Evolutionary conservation across 2,113 vertebrate genomes (phyloP), one percentile per base, ranked within the genome.

Genomic region (Chlorodrepanis virens): DNA sequence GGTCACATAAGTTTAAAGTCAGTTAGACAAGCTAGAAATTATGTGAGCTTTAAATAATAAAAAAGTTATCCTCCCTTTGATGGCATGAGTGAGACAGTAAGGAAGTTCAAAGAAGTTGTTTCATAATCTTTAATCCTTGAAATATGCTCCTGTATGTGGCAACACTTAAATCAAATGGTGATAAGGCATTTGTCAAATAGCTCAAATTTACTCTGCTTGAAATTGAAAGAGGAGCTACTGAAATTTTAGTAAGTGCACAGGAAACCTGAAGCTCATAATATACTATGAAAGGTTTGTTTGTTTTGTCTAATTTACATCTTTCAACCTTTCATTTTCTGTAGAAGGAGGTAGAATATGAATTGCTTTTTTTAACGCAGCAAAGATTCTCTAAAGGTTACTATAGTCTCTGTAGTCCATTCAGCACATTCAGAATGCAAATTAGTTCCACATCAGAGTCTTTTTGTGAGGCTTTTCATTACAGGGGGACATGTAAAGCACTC

Each of bases 381-480:
- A 94, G 87, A 91, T 93, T 89, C 84, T 89, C 91, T 83, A 76
- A 96, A 95, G 94, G 89, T 91, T 95, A 68, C 84, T 71, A 9
- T 24, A 69, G 65, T 89, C 93, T 88, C 94, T 88, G 79, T 59
- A 95, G 94, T 45, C 74, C 57, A 68, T 89, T 94, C 89, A 87
- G 65, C 40, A 65, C 75, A 77, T 87, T 91, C 84, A 87, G 89
- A 91, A 95, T 79, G 78, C 81, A 94, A 83, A 93, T 94, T 42
- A 76, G 61, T 83, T 94, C 74, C 84, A 92, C 87, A 72, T 89
- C 93, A 87, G 72, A 94, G 87, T 54, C 35, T 84, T 92, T 84
- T 84, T 93, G 69, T 60, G 45, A 85, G 70, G 65, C 39, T 91
- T 96, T 92, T 94, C 68, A 54, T 93, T 93, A 87, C 45, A 91